phyloP scores from a whole-genome alignment of 2,113 vertebrate species.

The Lipotes vexillifer region DNA sequence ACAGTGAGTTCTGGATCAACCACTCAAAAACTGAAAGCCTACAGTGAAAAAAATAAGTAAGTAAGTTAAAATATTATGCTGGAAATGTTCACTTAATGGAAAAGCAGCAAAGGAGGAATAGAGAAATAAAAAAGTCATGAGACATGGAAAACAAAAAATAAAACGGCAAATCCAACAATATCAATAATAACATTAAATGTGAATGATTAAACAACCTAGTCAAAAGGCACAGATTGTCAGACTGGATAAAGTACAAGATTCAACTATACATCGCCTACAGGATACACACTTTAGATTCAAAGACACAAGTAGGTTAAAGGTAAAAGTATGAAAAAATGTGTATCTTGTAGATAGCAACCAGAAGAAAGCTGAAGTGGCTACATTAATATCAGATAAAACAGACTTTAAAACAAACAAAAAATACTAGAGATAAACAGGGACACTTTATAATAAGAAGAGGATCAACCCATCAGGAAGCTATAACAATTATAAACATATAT shows the following conservation, averaged over 20 bases:
- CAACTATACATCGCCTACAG: neutral
- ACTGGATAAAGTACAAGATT: neutral
- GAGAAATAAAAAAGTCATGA: neutral
- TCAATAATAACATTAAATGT: neutral
- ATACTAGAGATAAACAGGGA: neutral
- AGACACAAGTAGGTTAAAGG: neutral
- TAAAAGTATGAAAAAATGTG: neutral
- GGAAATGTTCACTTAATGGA: neutral
- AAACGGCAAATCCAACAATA: neutral
- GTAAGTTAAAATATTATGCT: neutral
- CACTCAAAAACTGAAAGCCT: neutral
- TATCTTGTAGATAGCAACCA: neutral
- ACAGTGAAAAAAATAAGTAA: neutral
- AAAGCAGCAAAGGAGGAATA: neutral
- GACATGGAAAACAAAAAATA: neutral
- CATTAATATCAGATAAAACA: neutral
- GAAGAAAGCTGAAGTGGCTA: neutral
- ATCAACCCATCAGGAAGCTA: neutral
- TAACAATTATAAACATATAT: neutral
- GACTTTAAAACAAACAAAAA: neutral
- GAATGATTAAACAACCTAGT: neutral
- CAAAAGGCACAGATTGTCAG: neutral
- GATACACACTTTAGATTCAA: neutral
- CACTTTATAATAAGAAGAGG: neutral
- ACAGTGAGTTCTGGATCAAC: neutral